Conservation (phyloP, 2,113 vertebrate species). For the Colossoma macropomum region DNA sequence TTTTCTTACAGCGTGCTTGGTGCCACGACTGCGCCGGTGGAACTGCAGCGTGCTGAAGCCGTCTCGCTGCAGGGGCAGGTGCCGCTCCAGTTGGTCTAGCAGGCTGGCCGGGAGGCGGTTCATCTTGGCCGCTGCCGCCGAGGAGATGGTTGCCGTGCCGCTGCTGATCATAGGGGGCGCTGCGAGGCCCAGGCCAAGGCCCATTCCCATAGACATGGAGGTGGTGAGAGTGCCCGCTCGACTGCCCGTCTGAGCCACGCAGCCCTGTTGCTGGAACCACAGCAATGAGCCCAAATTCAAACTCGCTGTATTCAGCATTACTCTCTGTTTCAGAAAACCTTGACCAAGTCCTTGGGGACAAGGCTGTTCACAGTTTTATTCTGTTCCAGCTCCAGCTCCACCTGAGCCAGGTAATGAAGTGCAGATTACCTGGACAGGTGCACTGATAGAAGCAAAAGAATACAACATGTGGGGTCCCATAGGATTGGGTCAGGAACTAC, state of each 20-base stretch:
- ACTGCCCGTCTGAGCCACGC: conserved; percentile 40
- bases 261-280: conserved; percentile 39
- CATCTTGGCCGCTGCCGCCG: conserved; percentile 82
- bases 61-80: conserved; percentile 90
- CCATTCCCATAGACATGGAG: conserved; percentile 79
- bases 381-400: not conserved
- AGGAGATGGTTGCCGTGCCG: conserved; percentile 79
- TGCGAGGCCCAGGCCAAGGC: conserved; percentile 67
- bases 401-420: conserved; percentile 7
- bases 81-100: conserved; percentile 96
- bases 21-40: conserved; percentile 78
- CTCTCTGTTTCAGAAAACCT: not conserved
- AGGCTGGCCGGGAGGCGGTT: conserved; percentile 90
- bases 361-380: conserved; percentile 19
- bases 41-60: conserved; percentile 98
- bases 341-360: not conserved
- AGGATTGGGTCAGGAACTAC: not conserved
- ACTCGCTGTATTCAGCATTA: not conserved
- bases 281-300: conserved; percentile 6
- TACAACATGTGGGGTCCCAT: not conserved
- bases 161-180: conserved; percentile 81
- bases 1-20: conserved; percentile 58
- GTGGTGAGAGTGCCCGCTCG: conserved; percentile 75
- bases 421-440: conserved; percentile 27
- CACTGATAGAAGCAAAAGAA: not conserved